Evolutionary conservation across 2,797 vertebrate species (phyloP), one percentile per base, ranked within the genome.

Genomic region (Rhadinocentrus ornatus): DNA sequence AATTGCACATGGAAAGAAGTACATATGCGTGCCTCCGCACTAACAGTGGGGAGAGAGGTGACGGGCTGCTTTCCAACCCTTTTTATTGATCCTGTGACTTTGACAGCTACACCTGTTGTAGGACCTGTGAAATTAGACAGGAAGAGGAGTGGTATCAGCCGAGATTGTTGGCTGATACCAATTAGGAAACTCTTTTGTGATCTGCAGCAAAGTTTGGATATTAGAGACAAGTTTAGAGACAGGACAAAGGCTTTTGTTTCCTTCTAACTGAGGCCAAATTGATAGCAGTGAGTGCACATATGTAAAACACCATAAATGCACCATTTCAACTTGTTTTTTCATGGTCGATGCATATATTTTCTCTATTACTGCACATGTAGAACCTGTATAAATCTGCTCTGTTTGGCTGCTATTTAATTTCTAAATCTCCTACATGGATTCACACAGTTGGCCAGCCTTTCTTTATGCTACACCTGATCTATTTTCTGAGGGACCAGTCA

Each of bases 91-190:
- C 86, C 72, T 85, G 89, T 85, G 79, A 88, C 64, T 88, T 83
- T 87, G 84, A 85, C 90, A 87, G 81, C 82, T 64, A 66, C 81
- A 90, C 81, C 85, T 91, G 87, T 83, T 87, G 81, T 86, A 68
- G 85, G 86, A 89, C 88, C 78, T 86, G 89, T 83, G 78, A 92
- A 88, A 85, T 86, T 34, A 90, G 82, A 83, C 82, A 74, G 80
- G 76, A 83, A 82, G 77, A 73, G 15, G 55, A 73, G 57, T 12
- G 37, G 58, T 59, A 35, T 50, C 53, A 32, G 31, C 31, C 31
- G 66, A 80, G 75, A 82, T 66, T 74, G 54, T 37, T 27, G 67
- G 73, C 70, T 85, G 75, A 83, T 57, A 80, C 87, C 84, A 83
- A 88, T 91, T 91, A 88, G 73, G 66, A 74, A 62, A 57, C 66